Conservation (phyloP, 23 tunicate genomes). For the Phallusia fumigata region DNA sequence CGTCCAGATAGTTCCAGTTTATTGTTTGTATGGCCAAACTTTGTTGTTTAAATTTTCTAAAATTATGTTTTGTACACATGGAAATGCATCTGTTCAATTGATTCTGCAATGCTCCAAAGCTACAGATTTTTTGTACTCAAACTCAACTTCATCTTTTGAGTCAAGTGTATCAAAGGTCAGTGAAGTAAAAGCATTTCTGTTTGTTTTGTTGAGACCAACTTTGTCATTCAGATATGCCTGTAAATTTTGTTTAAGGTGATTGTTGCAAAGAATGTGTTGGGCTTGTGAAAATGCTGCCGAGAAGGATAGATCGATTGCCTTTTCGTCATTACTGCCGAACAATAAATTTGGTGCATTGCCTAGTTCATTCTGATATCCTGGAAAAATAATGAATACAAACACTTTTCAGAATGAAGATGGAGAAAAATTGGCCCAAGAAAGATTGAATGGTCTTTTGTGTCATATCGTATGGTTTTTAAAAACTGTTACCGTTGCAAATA, state of each 20-base stretch:
- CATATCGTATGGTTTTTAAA: constrained; percentile 21
- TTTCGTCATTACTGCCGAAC: constrained; percentile 18
- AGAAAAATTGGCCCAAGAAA: constrained; percentile 6
- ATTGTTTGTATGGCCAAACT: constrained; percentile 9
- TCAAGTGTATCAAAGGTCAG: background rate
- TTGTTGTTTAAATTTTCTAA: background rate
- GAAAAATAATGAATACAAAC: background rate
- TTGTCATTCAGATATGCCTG: too few species aligned
- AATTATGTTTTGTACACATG: background rate
- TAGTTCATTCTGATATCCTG: too few species aligned
- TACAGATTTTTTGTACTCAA: background rate
- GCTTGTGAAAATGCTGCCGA: constrained; percentile 5
- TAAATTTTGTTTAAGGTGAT: too few species aligned
- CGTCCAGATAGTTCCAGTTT: background rate
- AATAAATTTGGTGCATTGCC: background rate
- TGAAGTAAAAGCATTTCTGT: background rate
- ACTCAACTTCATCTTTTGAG: background rate
- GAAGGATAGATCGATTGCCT: background rate
- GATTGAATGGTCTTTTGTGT: constrained; percentile 6
- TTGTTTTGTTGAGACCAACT: constrained; percentile 7
- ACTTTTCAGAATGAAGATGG: background rate
- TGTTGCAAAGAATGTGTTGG: background rate
- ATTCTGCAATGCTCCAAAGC: background rate
- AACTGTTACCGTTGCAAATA: constrained; percentile 17
- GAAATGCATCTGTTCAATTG: constrained; percentile 2